These are phyloP conservation scores for Frankliniella intonsa DNA, from an alignment of 2,888 invertebrate genomes.

Conservation along the genomic window DNA sequence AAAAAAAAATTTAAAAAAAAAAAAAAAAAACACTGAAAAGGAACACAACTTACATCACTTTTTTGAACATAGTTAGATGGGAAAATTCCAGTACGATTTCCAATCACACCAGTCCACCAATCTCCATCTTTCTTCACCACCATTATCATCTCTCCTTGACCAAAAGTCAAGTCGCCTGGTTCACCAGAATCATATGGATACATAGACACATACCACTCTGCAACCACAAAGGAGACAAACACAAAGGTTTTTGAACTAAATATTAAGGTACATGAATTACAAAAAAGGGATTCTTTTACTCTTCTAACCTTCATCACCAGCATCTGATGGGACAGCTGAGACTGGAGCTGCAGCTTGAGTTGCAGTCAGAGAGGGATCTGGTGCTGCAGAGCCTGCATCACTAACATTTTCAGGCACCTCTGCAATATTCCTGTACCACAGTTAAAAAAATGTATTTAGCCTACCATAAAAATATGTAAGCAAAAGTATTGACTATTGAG, in stretches of 20 bases:
- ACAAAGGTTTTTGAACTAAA: too few relatives aligned
- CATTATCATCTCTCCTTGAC: conserved; percentile 75
- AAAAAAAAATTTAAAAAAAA: too few relatives aligned
- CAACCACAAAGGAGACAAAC: conserved; percentile 27
- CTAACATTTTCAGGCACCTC: conserved; percentile 63
- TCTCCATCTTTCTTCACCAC: conserved; percentile 90
- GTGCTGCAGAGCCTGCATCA: conserved; percentile 49
- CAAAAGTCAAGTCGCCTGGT: conserved; percentile 85
- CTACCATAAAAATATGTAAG: background rate
- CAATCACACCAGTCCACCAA: conserved; percentile 97
- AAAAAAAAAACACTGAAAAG: background rate
- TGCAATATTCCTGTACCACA: conserved; percentile 60
- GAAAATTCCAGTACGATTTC: conserved; percentile 82
- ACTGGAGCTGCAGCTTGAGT: conserved; percentile 41
- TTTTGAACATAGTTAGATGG: conserved; percentile 94
- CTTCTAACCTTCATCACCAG: conserved; percentile 45
- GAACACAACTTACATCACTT: conserved; percentile 48
- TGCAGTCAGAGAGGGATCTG: conserved; percentile 37
- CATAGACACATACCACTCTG: conserved; percentile 78
- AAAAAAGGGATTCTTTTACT: background rate
- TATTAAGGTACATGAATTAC: background rate
- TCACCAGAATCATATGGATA: conserved; percentile 88
- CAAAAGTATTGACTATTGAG: conserved; percentile 30
- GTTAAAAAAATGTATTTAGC: conserved; percentile 33
- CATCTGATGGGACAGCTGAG: conserved; percentile 39